Conservation (phyloP, 2,113 vertebrate genomes). For the Damaliscus lunatus region DNA sequence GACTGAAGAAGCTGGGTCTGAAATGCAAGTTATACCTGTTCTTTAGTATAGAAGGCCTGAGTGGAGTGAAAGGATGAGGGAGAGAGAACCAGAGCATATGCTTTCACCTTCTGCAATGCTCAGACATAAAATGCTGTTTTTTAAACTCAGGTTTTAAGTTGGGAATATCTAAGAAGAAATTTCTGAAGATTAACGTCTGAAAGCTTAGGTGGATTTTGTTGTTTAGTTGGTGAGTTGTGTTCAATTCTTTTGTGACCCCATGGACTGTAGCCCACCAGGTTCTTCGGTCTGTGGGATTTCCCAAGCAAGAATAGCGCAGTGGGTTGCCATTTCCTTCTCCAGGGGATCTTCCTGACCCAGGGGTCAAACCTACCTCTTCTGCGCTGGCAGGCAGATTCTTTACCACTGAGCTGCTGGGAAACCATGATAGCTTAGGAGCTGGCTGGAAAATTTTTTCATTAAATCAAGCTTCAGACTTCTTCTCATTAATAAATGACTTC, state of each 20-base stretch:
- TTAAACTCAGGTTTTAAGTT: not conserved
- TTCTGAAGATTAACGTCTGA: not conserved
- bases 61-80: not conserved
- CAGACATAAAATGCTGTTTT: not conserved
- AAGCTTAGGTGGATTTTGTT: not conserved
- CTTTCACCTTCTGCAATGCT: not conserved
- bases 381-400: not conserved
- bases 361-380: not conserved
- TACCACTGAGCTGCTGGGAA: not conserved
- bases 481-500: not conserved
- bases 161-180: not conserved
- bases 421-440: not conserved
- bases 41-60: not conserved
- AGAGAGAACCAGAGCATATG: not conserved
- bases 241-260: not conserved
- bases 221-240: not conserved
- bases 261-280: fast-evolving
- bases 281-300: not conserved
- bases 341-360: not conserved
- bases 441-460: not conserved
- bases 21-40: not conserved
- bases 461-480: not conserved
- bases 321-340: not conserved
- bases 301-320: not conserved
- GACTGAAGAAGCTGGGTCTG: not conserved